Percentiles rank a stretch among this genome's conserved stretches.
Evolutionary conservation across 2,888 invertebrate genomes (phyloP).

Genomic region (Zygaena filipendulae): DNA sequence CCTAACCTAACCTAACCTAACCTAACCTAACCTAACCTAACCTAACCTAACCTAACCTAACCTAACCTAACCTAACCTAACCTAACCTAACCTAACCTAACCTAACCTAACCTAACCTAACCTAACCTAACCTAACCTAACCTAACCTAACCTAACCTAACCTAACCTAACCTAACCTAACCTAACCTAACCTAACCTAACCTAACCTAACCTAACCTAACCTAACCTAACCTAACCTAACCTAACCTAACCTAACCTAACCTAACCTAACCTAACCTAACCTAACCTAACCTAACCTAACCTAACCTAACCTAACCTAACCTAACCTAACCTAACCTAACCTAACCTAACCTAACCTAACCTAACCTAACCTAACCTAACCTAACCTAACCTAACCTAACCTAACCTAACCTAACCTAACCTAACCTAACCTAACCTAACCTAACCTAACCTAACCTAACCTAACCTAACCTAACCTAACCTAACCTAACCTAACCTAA

Average conservation of each 20-base stretch:
- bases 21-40: constrained; percentile 4
- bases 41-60: constrained; percentile 4
- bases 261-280: constrained; percentile 4
- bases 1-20: constrained; percentile 3
- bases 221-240: constrained; percentile 4
- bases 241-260: constrained; percentile 3
- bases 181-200: constrained; percentile 3
- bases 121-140: constrained; percentile 2
- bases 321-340: constrained; percentile 3
- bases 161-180: constrained; percentile 4
- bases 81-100: constrained; percentile 4
- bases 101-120: constrained; percentile 2
- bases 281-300: constrained; percentile 3
- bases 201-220: constrained; percentile 4
- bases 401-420: constrained; percentile 1
- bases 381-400: constrained; percentile 1
- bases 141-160: constrained; percentile 4
- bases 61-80: constrained; percentile 4
- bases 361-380: constrained; percentile 1
- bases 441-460: constrained; percentile 1
- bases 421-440: constrained; percentile 1
- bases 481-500: constrained; percentile 4
- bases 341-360: constrained; percentile 2
- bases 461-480: constrained; percentile 1
- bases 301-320: constrained; percentile 4